Conservation (phyloP, 2,888 invertebrate species). For the Kuschelorhynchus macadamiae region DNA sequence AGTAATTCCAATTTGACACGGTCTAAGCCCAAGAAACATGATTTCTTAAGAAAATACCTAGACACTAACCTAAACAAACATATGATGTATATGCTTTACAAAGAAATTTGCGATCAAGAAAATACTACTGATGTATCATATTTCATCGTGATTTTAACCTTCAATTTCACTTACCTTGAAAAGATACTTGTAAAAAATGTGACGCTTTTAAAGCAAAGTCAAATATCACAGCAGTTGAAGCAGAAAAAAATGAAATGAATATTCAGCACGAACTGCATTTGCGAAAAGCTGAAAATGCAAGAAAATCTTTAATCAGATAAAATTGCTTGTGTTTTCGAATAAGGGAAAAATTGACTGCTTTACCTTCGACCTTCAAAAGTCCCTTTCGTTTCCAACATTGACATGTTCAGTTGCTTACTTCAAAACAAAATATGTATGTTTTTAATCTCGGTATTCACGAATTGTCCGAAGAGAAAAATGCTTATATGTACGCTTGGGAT, state of each 20-base stretch:
- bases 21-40: too few species aligned
- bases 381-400: conserved; percentile 29
- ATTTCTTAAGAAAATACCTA: too few species aligned
- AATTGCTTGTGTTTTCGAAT: not conserved
- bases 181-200: conserved; percentile 5
- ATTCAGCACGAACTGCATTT: conserved; percentile 7
- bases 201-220: not conserved
- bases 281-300: conserved; percentile 2
- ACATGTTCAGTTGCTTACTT: conserved; percentile 28
- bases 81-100: conserved; percentile 2
- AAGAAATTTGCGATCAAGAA: conserved; percentile 16
- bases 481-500: conserved; percentile 23
- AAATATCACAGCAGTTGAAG: not conserved
- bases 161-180: conserved; percentile 5
- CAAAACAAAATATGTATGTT: conserved; percentile 35
- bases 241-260: not conserved
- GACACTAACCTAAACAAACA: conserved; percentile 13
- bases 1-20: too few species aligned
- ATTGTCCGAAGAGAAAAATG: conserved; percentile 6
- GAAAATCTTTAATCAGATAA: conserved; percentile 4
- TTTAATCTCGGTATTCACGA: conserved; percentile 17
- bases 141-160: conserved; percentile 14
- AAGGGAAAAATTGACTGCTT: conserved; percentile 11
- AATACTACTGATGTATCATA: conserved; percentile 6
- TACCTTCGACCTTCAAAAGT: conserved; percentile 32